Base-by-base conservation (phyloP, 1,140 invertebrate genomes). In the Drosophila varians region DNA sequence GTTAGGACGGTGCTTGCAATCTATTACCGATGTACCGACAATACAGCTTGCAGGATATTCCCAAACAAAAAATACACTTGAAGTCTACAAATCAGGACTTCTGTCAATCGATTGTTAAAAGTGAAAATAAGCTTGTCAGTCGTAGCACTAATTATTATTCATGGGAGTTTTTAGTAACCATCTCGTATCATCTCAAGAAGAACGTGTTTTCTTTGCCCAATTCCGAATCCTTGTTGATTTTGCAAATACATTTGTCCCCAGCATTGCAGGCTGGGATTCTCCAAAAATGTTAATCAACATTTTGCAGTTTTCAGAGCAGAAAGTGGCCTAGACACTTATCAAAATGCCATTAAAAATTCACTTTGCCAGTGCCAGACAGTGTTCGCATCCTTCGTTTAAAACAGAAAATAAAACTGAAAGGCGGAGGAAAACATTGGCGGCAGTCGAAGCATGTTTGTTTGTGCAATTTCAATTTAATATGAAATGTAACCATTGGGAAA, bases 401-500 rank as follows among this genome's bases (percentile, higher is more conserved):
- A 6, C 51, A 14, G 14, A 49, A 28, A 55, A 57, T 12, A 26
- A 34, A 68, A 60, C 38, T 4, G 4, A 38, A 54, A 54, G 21
- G 7, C 21, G 4, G 21, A 23, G 48, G 38, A 34, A 16, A 52
- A 7, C 12, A 4, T 48, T n/a, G 40, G 19, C 34, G 45, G 43
- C 46, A 26, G 38, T 2, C 31, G 31, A 62, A 46, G 14, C 49
- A 61, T 73, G 56, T 62, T 72, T 64, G 70, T 73, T 73, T 72
- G 49, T 64, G 68, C 57, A 74, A 65, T 74, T 83, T 83, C 69
- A 74, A 64, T 79, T 86, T 69, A 68, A 77, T 87, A 80, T 77
- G 73, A 84, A 86, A 86, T 87, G 76, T 77, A 87, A 62, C 82
- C 76, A 87, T 74, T 74, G 80, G 80, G 80, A 87, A 77, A 79